phyloP scores from a whole-genome alignment of 2,888 invertebrate genomes.

The Ophioninae sp. region DNA sequence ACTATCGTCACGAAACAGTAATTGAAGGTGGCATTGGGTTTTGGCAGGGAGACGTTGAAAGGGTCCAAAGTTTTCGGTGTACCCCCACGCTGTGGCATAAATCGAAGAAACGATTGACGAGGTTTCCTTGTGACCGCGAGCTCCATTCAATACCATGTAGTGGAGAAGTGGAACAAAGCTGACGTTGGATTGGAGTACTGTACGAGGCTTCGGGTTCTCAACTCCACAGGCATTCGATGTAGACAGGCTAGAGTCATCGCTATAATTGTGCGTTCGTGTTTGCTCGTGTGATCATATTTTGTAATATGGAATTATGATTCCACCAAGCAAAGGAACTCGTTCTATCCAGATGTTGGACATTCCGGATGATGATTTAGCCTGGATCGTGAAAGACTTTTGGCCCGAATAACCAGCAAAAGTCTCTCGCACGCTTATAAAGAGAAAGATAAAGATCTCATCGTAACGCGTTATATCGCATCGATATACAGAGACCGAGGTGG shows the following conservation, averaged over 20 bases:
- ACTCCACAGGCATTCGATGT: background rate
- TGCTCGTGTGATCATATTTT: constrained; percentile 1
- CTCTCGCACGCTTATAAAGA: constrained; percentile 1
- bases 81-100: constrained; percentile 14
- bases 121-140: constrained; percentile 39
- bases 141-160: constrained; percentile 51
- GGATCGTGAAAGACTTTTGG: constrained; percentile 33
- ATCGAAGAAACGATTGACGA: constrained; percentile 61
- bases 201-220: background rate
- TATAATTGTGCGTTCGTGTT: background rate
- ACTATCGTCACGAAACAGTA: constrained; percentile 20
- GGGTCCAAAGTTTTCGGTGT: constrained; percentile 25
- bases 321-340: constrained; percentile 31
- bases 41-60: constrained; percentile 47
- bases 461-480: constrained; percentile 42
- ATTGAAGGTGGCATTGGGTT: constrained; percentile 56
- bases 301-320: constrained; percentile 33
- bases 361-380: constrained; percentile 59
- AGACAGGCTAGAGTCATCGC: background rate
- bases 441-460: constrained; percentile 33
- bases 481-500: constrained; percentile 19
- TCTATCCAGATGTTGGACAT: constrained; percentile 55
- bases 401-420: constrained; percentile 15
- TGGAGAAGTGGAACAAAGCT: constrained; percentile 48
- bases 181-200: constrained; percentile 25